Evolutionary conservation across 1,140 invertebrate species (phyloP), one percentile per base, ranked within the genome.

Genomic region (Sitodiplosis mosellana): DNA sequence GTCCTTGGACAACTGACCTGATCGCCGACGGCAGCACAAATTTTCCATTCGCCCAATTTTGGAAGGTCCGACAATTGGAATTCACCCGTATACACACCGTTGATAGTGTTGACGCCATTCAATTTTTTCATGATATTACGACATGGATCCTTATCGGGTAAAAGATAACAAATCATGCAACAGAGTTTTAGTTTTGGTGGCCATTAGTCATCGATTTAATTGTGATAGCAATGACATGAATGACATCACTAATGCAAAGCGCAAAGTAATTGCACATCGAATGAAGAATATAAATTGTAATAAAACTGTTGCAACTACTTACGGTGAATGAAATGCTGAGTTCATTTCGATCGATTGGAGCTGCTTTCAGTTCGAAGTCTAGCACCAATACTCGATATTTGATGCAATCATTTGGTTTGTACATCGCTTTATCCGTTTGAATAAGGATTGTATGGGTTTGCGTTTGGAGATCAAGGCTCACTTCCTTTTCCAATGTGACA

Each of bases 341-440:
- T 18, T 40, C 37, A 15, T 40, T 40, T 15, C 14, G 14, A 40
- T 40, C 17, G 27, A 60, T 52, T 66, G 47, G 75, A 51, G 62
- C 71, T 50, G 63, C 87, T 55, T 79, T 76, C 10, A 91, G 67
- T 52, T 79, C 72, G 1, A 80, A 77, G 61, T 86, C 80, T 20
- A 91, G 65, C 21, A 86, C 72, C 27, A 96, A 68, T n/a, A 83
- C 78, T 52, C 91, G 75, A 58, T 91, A 95, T 57, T 82, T 74
- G 8, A 96, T 78, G 50, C 76, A 77, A 57, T 85, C 77, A 11
- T 81, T 78, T 1, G 90, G 90, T 60, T 93, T 87, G 62, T 96
- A 97, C 48, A 94, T 82, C 2, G 85, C 78, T 66, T 91, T 88
- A 66, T 97, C 92, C 0, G 90, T 94, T 64, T 96, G 91, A 52